Percentiles rank a stretch among this genome's conserved stretches.
Conservation (phyloP, 2,113 vertebrate genomes). For the Triplophysa tibetana region DNA sequence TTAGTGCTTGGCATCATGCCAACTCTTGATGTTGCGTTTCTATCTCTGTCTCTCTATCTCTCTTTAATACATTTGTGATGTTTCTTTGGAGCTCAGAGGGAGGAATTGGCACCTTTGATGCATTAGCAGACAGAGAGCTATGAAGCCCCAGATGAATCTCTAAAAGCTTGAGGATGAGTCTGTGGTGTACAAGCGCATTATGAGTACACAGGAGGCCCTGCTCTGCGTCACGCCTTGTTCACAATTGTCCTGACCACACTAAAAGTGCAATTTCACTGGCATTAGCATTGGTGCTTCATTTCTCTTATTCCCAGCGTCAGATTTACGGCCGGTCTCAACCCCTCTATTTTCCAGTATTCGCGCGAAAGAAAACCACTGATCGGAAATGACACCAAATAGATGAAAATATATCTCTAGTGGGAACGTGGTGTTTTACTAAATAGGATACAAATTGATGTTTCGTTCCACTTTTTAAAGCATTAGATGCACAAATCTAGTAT, state of each 20-base stretch:
- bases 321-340: not conserved
- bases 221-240: slow-evolving; percentile 1
- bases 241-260: slow-evolving; percentile 28
- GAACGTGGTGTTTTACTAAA: too few species aligned
- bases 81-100: slow-evolving; percentile 25
- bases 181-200: slow-evolving; percentile 20
- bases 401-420: not conserved
- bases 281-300: not conserved
- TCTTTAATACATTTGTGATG: slow-evolving; percentile 41
- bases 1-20: slow-evolving; percentile 18
- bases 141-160: slow-evolving; percentile 31
- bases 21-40: slow-evolving; percentile 31
- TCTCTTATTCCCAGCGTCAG: not conserved
- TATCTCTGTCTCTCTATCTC: slow-evolving; percentile 20
- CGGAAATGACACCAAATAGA: not conserved
- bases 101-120: slow-evolving; percentile 46
- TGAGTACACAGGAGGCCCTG: not conserved
- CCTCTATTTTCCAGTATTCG: not conserved
- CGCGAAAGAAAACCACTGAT: not conserved
- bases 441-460: too few species aligned
- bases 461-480: too few species aligned
- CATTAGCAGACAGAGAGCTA: slow-evolving; percentile 30
- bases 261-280: slow-evolving; percentile 29
- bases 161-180: slow-evolving; percentile 34
- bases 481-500: too few species aligned